Evolutionary conservation across 2,113 vertebrate genomes (phyloP), one percentile per base, ranked within the genome.

Genomic region (Pseudopipra pipra): DNA sequence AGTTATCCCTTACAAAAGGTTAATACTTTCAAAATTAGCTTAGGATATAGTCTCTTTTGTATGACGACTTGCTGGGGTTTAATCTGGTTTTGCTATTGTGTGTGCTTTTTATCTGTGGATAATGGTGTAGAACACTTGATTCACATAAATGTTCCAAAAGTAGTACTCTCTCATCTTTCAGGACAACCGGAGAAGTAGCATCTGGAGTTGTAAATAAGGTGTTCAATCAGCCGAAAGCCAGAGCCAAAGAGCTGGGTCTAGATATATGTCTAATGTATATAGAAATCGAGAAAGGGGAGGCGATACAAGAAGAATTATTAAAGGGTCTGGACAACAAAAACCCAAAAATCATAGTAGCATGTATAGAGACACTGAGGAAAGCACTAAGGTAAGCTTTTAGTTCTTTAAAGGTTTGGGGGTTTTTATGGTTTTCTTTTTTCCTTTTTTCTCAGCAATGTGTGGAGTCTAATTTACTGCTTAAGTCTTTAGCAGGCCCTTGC

Each of bases 301-400:
- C 98, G 66, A 99, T 99, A 41, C 99, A 99, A 97, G 99, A 99
- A 54, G 99, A 99, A 90, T 98, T 99, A 35, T 97, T 99, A 3
- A 99, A 99, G 97, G 99, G 99, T 63, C 94, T 99, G 88, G 99
- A 99, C 95, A 99, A 99, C 96, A 99, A 99, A 96, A 99, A 99
- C 97, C 99, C 99, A 0, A 99, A 99, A 97, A 98, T 99, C 67
- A 98, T 99, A 87, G 99, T 99, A 77, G 97, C 99, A 3, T 99
- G 99, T 94, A 97, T 99, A 73, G 99, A 99, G 95, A 98, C 99
- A 0, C 95, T 99, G 89, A 98, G 99, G 96, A 99, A 97, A 97
- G 99, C 98, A 59, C 98, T 99, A 93, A 98, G 99, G 99, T 99
- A 95, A 98, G 98, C 87, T 77, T 52, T 66, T 70, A 39, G 30